Evolutionary conservation across 2,888 invertebrate species (phyloP), one percentile per base, ranked within the genome.

Genomic region (Drosophila subsilvestris): DNA sequence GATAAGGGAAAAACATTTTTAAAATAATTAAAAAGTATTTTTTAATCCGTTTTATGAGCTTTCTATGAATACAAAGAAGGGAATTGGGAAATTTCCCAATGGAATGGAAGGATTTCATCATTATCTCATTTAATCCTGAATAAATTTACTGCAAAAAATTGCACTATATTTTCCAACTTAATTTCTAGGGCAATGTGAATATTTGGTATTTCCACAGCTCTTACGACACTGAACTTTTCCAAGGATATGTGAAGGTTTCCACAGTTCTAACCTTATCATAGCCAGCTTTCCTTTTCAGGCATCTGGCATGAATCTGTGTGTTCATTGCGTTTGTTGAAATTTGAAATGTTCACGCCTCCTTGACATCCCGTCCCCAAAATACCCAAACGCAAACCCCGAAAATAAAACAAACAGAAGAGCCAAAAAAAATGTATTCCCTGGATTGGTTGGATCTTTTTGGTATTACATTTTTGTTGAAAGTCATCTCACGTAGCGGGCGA

Each of bases 401-500:
- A 48, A 8, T 49, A 55, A 66, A 66, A 66, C 68, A 66, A 66
- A 55, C n/a, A n/a, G n/a, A 67, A 43, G 42, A 25, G 6, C 6
- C 14, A 22, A 20, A 29, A 44, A 58, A 27, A 50, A 49, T 18
- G 12, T 12, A 32, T 27, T 29, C 27, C 45, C 25, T 17, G 22
- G 49, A 49, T 7, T 37, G 68, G 56, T 66, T 66, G 66, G 48
- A 44, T 63, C 57, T 44, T 49, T 63, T 57, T 32, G 45, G 25
- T 55, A 50, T 50, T 53, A 63, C 22, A 68, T 50, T 63, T 67
- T 68, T 61, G 56, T 90, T 80, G 79, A 80, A 76, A 90, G 78
- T 89, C 91, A 78, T 77, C 85, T 89, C 90, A 90, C 90, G 91
- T 90, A 90, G 88, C 85, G 73, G 67, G 12, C 56, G 56, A 62